These are phyloP conservation scores for Cremastinae sp. DNA, from an alignment of 2,888 invertebrate species.

Conservation along the genomic window DNA sequence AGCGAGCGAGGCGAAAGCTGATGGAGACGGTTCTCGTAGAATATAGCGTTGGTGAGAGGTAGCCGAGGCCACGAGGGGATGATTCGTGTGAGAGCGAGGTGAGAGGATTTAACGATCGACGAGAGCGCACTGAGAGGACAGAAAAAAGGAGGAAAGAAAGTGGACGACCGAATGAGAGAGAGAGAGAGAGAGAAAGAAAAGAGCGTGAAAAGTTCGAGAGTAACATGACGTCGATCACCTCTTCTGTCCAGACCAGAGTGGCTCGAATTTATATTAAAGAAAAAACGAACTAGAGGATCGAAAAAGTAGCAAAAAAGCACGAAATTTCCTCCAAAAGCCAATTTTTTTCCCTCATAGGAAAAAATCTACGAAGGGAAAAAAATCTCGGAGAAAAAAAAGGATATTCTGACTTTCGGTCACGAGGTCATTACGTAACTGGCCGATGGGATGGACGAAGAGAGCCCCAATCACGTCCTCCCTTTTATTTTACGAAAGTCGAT, in stretches of 20 bases:
- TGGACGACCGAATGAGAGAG: neutral
- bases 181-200: conserved; percentile 23
- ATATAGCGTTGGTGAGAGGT: conserved; percentile 23
- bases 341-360: conserved; percentile 30
- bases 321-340: no score
- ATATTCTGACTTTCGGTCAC: conserved; percentile 14
- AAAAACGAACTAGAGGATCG: no score
- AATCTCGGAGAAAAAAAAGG: conserved; percentile 24
- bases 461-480: conserved; percentile 15
- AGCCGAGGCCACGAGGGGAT: conserved; percentile 28
- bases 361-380: conserved; percentile 52
- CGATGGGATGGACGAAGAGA: conserved; percentile 31
- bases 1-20: conserved; percentile 11
- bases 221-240: conserved; percentile 54
- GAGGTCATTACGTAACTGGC: conserved; percentile 30
- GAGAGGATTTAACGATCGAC: conserved; percentile 60
- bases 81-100: conserved; percentile 44
- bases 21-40: conserved; percentile 50
- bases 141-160: conserved; percentile 20
- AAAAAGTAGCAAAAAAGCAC: no score
- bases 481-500: conserved; percentile 12
- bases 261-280: no score
- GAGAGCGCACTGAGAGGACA: conserved; percentile 12
- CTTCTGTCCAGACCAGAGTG: conserved; percentile 35
- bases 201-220: conserved; percentile 29